Conservation (phyloP, 1,140 invertebrate genomes). For the Thrips palmi region DNA sequence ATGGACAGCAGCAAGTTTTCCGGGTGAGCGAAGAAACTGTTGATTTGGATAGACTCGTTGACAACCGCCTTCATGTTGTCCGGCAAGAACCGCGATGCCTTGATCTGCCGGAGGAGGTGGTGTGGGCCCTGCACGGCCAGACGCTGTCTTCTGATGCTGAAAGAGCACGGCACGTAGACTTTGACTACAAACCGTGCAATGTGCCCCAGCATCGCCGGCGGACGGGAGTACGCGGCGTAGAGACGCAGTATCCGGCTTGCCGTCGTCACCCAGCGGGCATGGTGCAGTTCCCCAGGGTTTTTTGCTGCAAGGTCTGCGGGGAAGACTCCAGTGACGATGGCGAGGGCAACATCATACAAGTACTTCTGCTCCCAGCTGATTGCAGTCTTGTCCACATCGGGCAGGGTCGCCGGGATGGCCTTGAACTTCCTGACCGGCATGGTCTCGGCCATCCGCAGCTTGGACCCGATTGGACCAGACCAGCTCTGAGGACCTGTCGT, state of each 20-base stretch:
- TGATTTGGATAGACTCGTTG: slow-evolving; percentile 16
- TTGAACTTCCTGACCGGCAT: slow-evolving; percentile 13
- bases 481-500: slow-evolving; percentile 16
- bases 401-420: slow-evolving; percentile 11
- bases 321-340: slow-evolving; percentile 16
- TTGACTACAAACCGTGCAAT: slow-evolving; percentile 18
- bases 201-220: slow-evolving; percentile 14
- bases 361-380: slow-evolving; percentile 19
- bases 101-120: slow-evolving; percentile 14
- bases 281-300: slow-evolving; percentile 18
- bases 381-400: slow-evolving; percentile 12
- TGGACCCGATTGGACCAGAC: slow-evolving; percentile 16
- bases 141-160: slow-evolving; percentile 17
- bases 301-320: slow-evolving; percentile 16
- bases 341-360: slow-evolving; percentile 16
- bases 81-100: slow-evolving; percentile 12
- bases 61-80: slow-evolving; percentile 13
- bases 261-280: slow-evolving; percentile 20
- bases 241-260: slow-evolving; percentile 18
- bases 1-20: slow-evolving; percentile 22
- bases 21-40: slow-evolving; percentile 17
- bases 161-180: slow-evolving; percentile 22
- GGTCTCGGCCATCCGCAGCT: slow-evolving; percentile 15
- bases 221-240: slow-evolving; percentile 16
- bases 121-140: slow-evolving; percentile 16